These are phyloP conservation scores for Etheostoma perlongum DNA, from an alignment of 2,797 vertebrate genomes.

Conservation along the genomic window DNA sequence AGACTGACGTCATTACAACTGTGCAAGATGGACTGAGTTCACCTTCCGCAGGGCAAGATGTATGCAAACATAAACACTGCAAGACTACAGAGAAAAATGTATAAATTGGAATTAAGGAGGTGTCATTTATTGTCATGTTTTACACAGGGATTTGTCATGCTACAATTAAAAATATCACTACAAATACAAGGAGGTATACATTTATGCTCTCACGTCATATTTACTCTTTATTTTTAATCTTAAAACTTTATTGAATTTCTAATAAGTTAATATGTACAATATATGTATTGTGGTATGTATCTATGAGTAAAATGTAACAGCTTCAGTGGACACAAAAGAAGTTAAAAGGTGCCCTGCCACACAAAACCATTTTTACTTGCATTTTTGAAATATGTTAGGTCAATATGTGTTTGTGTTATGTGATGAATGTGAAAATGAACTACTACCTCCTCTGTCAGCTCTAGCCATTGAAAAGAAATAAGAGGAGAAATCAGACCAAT, in stretches of 20 bases:
- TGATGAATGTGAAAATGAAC: too few species aligned
- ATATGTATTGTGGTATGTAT: constrained; percentile 27
- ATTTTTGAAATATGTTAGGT: too few species aligned
- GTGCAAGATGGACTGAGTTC: constrained; percentile 26
- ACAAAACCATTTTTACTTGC: too few species aligned
- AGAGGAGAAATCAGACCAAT: too few species aligned
- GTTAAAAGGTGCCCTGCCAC: too few species aligned
- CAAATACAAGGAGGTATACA: background rate
- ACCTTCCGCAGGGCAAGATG: constrained; percentile 4
- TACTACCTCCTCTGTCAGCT: too few species aligned
- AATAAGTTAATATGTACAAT: constrained; percentile 9
- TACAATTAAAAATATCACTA: constrained; percentile 52
- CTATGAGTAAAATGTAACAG: constrained; percentile 23
- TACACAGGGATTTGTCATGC: constrained; percentile 31
- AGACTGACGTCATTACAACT: constrained; percentile 24
- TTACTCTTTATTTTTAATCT: background rate
- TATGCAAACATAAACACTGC: constrained; percentile 5
- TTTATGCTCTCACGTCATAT: background rate
- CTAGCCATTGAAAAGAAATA: too few species aligned
- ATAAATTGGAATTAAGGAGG: background rate
- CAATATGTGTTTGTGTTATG: too few species aligned
- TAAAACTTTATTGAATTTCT: background rate
- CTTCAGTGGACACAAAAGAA: constrained; percentile 28
- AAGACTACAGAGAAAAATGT: background rate
- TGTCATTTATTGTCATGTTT: constrained; percentile 23